Evolutionary conservation across 2,113 vertebrate species (phyloP), one percentile per base, ranked within the genome.

Genomic region (Orthochromis malagaraziensis): DNA sequence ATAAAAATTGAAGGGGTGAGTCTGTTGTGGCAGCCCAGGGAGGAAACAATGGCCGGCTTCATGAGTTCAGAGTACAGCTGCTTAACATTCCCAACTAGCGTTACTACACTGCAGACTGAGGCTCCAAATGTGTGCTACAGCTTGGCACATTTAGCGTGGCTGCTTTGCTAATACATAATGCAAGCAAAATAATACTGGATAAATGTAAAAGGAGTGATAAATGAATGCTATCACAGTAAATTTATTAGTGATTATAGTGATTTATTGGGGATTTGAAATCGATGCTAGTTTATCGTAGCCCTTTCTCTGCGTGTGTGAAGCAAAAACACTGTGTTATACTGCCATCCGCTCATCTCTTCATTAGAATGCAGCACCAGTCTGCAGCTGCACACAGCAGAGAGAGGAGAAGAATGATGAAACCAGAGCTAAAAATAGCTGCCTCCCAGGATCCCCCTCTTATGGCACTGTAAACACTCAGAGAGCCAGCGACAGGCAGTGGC

Each of bases 361-460:
- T 96, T 95, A 96, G 89, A 84, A 96, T 96, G 93, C 96, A 96
- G 89, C 92, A 75, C 65, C 87, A 90, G 92, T 75, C 92, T 70
- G 85, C 93, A 93, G 93, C 94, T 90, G 89, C 89, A 93, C 84
- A 54, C 94, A 89, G 93, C 57, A 38, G 83, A 89, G 94, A 91
- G 95, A 80, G 93, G 95, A 80, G 93, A 94, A 94, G 92, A 96
- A 96, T 96, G 96, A 97, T 96, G 96, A 97, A 96, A 96, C 92
- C 92, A 88, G 87, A 75, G 93, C 96, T 97, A 97, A 95, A 96
- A 97, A 97, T 97, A 96, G 95, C 93, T 51, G 49, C 94, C 95
- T 96, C 96, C 93, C 95, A 97, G 96, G 96, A 96, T 97, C 95
- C 96, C 96, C 95, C 95, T 96, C 94, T 86, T 91, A 90, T 85